Evolutionary conservation across 1,140 invertebrate genomes (phyloP).

Genomic region (Eupristina koningsbergeri): DNA sequence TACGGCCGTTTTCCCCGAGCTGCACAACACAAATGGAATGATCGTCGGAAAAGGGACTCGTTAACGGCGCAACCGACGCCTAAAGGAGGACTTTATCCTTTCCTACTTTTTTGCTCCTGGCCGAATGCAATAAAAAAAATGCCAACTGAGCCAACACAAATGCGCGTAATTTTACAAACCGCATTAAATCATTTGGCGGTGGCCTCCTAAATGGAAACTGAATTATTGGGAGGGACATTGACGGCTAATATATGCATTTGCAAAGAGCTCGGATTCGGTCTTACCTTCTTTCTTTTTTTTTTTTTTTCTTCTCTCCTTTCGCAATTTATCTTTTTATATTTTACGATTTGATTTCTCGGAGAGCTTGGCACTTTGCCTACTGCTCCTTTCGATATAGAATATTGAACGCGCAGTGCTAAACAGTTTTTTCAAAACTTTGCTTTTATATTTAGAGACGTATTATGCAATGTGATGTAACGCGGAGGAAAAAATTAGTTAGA

Average conservation of each 20-base stretch:
- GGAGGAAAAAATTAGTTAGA: background rate
- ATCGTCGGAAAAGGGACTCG: background rate
- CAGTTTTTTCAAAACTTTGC: background rate
- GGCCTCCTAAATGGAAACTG: slow-evolving; percentile 58
- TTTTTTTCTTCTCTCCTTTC: no score
- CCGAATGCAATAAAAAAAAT: slow-evolving; percentile 34
- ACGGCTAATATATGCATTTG: slow-evolving; percentile 20
- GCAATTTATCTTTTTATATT: slow-evolving; percentile 3
- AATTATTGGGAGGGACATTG: slow-evolving; percentile 56
- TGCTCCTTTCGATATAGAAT: background rate
- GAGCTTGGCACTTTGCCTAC: background rate
- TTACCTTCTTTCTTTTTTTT: no score
- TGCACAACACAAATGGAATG: background rate
- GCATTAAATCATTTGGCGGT: no score
- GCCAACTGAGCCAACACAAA: slow-evolving; percentile 41
- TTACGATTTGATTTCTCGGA: background rate
- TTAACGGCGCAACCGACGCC: background rate
- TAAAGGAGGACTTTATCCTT: slow-evolving; percentile 10
- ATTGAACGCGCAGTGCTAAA: background rate
- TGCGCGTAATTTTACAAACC: slow-evolving; percentile 62
- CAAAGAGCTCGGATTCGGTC: background rate
- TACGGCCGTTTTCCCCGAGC: background rate
- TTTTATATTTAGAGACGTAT: background rate
- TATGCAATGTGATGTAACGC: background rate
- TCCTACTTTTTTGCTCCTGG: background rate